A percentile compares a stretch with the other conserved stretches of the same genome.
Evolutionary conservation across 1,140 invertebrate genomes (phyloP).

Genomic region (Atopsyche davidsoni): DNA sequence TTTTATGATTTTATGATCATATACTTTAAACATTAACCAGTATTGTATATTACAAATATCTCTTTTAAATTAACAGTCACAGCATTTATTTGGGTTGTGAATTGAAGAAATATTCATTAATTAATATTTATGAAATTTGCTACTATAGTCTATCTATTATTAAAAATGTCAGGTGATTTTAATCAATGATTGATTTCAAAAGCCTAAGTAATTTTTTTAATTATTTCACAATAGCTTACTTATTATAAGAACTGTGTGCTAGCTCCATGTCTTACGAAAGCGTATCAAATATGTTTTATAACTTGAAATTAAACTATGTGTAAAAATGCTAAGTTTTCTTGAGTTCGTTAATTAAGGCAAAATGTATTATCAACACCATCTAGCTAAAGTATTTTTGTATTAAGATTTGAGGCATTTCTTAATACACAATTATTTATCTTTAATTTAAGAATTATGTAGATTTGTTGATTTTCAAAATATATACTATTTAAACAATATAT

Average conservation of each 20-base stretch:
- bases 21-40: no score
- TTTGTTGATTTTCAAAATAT: slow-evolving; percentile 6
- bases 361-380: no score
- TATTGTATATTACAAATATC: no score
- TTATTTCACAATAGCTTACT: background rate
- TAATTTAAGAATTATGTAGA: no score
- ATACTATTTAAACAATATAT: slow-evolving; percentile 5
- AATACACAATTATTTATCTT: no score
- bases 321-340: background rate
- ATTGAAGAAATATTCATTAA: slow-evolving; percentile 5
- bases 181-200: background rate
- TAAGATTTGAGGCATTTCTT: no score
- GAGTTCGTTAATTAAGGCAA: no score
- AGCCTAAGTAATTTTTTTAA: background rate
- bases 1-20: no score
- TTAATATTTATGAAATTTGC: slow-evolving; percentile 25
- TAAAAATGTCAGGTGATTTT: background rate
- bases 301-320: background rate
- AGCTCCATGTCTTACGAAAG: no score
- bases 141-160: slow-evolving; percentile 22
- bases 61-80: no score
- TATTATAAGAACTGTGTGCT: background rate
- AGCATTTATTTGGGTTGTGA: slow-evolving; percentile 25
- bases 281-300: background rate
- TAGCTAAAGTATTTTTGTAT: no score